Percentiles rank a stretch among this genome's conserved stretches.
phyloP scores from a whole-genome alignment of 2,888 invertebrate species.

The Phlogophora meticulosa region DNA sequence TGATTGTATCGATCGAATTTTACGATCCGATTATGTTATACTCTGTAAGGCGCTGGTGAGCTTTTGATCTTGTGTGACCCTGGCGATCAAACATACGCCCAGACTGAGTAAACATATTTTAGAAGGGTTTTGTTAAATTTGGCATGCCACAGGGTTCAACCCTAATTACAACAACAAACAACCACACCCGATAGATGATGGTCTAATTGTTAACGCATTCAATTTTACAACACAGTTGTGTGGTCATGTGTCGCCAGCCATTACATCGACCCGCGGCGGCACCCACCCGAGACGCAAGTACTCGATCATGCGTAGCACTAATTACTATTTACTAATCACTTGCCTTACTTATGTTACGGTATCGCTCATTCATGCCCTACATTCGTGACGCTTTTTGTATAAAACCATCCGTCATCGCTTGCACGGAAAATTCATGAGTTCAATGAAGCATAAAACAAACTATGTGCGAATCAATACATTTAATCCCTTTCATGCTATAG shows the following conservation, averaged over 20 bases:
- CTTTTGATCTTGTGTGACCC: neutral
- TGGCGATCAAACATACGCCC: neutral
- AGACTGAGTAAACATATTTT: neutral
- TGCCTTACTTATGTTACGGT: constrained; percentile 58
- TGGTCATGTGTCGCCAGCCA: constrained; percentile 36
- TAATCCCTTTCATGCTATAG: neutral
- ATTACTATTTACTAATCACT: constrained; percentile 63
- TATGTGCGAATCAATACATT: constrained; percentile 34
- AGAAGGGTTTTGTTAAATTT: neutral
- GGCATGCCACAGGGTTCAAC: neutral
- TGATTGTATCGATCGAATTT: constrained; percentile 19
- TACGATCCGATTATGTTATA: constrained; percentile 1
- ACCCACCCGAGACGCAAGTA: constrained; percentile 28
- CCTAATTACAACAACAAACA: neutral
- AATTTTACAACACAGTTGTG: constrained; percentile 39
- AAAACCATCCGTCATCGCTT: constrained; percentile 40
- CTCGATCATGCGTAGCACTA: constrained; percentile 55
- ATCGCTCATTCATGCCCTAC: constrained; percentile 54
- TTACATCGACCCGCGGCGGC: constrained; percentile 33
- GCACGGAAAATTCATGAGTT: constrained; percentile 46
- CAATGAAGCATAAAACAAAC: constrained; percentile 54
- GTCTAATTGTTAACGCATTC: constrained; percentile 19
- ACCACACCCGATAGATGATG: constrained; percentile 8
- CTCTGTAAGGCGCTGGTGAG: neutral
- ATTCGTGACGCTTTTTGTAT: constrained; percentile 49